Conservation (phyloP, 92 coral and sea anemone species). For the Virgularia gustaviana region DNA sequence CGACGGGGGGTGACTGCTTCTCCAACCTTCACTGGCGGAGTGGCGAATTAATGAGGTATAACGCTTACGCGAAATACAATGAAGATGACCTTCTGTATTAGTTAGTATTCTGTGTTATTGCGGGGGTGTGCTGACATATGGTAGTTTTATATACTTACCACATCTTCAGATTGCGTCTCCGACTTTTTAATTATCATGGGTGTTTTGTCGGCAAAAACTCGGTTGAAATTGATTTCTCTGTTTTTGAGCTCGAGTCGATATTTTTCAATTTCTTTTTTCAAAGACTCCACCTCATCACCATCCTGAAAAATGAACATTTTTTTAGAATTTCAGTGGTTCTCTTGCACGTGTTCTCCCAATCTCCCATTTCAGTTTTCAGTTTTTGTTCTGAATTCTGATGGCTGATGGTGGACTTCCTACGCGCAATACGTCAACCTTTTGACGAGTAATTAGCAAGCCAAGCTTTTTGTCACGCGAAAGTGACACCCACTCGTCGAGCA, state of each 20-base stretch:
- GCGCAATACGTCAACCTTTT: background rate
- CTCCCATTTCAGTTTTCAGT: too few relatives aligned
- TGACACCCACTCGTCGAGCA: background rate
- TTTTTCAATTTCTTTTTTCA: conserved; percentile 86
- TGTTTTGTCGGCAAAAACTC: conserved; percentile 85
- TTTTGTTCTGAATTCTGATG: too few relatives aligned
- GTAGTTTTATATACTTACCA: conserved; percentile 6
- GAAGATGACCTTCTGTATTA: too few relatives aligned
- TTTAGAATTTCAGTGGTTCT: background rate
- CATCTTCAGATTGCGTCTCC: conserved; percentile 23
- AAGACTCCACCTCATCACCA: conserved; percentile 83
- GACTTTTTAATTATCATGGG: conserved; percentile 63
- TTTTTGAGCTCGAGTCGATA: conserved; percentile 89
- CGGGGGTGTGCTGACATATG: conserved; percentile 2
- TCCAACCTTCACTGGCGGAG: too few relatives aligned
- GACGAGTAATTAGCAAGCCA: background rate
- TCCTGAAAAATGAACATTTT: conserved; percentile 43
- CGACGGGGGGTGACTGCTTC: too few relatives aligned
- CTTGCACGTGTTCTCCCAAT: too few relatives aligned
- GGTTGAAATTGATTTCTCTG: conserved; percentile 87
- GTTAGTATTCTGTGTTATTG: too few relatives aligned
- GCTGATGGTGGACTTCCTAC: background rate
- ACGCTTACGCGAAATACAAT: too few relatives aligned
- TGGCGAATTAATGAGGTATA: too few relatives aligned
- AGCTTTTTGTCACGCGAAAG: background rate